Evolutionary conservation across 2,113 vertebrate genomes (phyloP), one percentile per base, ranked within the genome.

Genomic region (Percina caprodes): DNA sequence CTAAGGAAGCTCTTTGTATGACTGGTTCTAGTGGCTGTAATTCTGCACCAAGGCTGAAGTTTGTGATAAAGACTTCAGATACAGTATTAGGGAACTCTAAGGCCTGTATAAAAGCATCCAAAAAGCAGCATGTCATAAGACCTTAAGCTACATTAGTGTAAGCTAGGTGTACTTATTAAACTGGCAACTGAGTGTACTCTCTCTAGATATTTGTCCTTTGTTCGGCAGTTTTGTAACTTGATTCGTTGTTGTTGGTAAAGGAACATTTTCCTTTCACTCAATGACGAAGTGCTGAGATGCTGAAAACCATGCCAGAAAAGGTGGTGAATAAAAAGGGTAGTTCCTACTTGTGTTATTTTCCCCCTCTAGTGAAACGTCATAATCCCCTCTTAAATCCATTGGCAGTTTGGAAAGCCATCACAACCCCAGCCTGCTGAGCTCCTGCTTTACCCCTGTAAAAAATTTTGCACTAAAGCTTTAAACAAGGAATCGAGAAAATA

Each of bases 391-490:
- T 70, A 73, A 78, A 77, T 66, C 55, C 49, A 35, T 69, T 69
- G 42, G 63, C 71, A 79, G 39, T 12, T 15, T 67, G n/a, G 51
- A 74, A 84, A 71, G 69, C 14, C 68, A 39, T 83, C 68, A 67
- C 23, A 76, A 15, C 73, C 56, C 10, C 52, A 49, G 46, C 58
- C 15, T 26, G 46, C 49, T 73, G 46, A 69, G 30, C 49, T 51
- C 24, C 61, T 51, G 19, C 39, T 76, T 78, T 78, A 55, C 12
- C 21, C 52, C n/a, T 48, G 21, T 58, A 42, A 30, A 30, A 30
- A 30, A 30, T 4, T 3, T 30, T 30, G 39, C 39, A 8, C 39
- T 39, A 39, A 39, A 10, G 9, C 39, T 39, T 39, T 39, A 51
- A 39, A 18, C n/a, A 45, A 30, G 49, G 35, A 19, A 52, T 42